phyloP scores from a whole-genome alignment of 2,113 vertebrate genomes.

The Lagenorhynchus albirostris region DNA sequence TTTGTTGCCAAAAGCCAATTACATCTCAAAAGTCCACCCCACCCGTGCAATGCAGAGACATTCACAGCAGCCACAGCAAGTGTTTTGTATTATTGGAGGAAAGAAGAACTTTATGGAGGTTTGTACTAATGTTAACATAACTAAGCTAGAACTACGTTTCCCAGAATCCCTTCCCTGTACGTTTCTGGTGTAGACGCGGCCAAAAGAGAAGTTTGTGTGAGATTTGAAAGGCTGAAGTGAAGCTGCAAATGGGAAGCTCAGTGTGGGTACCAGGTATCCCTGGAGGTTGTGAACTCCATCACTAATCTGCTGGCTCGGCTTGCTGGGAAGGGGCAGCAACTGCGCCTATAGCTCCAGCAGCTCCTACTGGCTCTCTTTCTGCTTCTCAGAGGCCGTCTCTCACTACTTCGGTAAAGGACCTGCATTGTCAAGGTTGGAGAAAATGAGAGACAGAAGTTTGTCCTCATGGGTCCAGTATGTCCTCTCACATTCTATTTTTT shows the following conservation, averaged over 20 bases:
- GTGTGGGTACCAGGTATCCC: background rate
- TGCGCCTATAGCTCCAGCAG: no score
- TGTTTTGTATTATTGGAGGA: background rate
- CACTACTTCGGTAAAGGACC: background rate
- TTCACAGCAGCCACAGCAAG: background rate
- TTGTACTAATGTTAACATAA: background rate
- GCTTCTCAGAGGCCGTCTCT: background rate
- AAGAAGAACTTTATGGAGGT: background rate
- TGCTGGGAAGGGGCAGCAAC: background rate
- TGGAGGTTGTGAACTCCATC: background rate
- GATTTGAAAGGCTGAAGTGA: background rate
- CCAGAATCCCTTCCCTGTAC: background rate
- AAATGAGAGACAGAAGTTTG: background rate
- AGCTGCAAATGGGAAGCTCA: background rate
- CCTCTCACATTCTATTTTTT: background rate
- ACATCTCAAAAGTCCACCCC: background rate
- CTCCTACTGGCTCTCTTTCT: background rate
- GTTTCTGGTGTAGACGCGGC: background rate
- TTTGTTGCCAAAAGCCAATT: background rate
- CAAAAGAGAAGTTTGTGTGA: background rate
- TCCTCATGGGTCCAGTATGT: background rate
- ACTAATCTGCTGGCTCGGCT: accelerated
- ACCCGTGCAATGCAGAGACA: background rate
- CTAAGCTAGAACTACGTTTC: background rate
- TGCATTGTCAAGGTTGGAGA: background rate